Percentiles rank a stretch among this genome's conserved stretches.
These are phyloP conservation scores for Limnephilus marmoratus DNA, from an alignment of 2,888 invertebrate genomes.

Conservation along the genomic window DNA sequence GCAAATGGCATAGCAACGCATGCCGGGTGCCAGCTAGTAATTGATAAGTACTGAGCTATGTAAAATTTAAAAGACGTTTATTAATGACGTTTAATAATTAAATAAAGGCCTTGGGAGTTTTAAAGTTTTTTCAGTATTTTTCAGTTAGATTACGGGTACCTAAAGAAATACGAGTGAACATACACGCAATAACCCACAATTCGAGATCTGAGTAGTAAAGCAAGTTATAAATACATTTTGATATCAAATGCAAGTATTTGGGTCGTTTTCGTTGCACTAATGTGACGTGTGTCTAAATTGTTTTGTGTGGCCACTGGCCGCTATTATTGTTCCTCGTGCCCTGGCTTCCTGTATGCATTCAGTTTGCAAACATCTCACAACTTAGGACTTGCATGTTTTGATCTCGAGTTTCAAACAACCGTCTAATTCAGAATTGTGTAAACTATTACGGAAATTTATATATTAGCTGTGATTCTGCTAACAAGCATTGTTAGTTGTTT, in stretches of 20 bases:
- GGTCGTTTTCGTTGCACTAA: not conserved
- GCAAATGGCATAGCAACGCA: too few relatives aligned
- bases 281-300: conserved; percentile 2
- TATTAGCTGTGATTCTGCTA: not conserved
- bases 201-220: not conserved
- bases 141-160: too few relatives aligned
- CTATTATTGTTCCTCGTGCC: not conserved
- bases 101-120: too few relatives aligned
- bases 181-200: not conserved
- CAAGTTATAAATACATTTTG: not conserved
- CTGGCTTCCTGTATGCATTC: not conserved
- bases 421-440: not conserved
- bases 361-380: not conserved
- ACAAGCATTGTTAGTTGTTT: not conserved
- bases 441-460: not conserved
- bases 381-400: not conserved
- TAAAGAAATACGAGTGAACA: not conserved
- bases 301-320: not conserved
- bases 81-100: too few relatives aligned
- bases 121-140: too few relatives aligned
- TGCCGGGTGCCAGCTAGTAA: too few relatives aligned
- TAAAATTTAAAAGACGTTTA: too few relatives aligned
- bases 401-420: not conserved
- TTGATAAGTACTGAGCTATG: too few relatives aligned
- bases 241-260: not conserved